Conservation (phyloP, 2,888 invertebrate species). For the Drosophila dives region DNA sequence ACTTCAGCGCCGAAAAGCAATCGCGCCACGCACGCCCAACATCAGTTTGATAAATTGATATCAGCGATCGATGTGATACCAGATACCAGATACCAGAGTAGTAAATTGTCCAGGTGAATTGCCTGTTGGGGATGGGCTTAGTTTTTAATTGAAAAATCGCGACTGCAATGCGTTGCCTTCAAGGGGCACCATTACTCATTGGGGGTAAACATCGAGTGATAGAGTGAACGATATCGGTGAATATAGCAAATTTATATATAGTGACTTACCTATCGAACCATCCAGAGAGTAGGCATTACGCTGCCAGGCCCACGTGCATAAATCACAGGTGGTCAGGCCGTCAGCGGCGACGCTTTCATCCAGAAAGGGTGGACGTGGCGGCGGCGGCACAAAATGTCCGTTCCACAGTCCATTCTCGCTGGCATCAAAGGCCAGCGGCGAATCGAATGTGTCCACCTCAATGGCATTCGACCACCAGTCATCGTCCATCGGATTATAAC, state of each 20-base stretch:
- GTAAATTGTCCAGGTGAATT: conserved; percentile 44
- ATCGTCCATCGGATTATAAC: conserved; percentile 78
- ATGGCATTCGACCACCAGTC: conserved; percentile 85
- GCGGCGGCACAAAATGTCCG: conserved; percentile 88
- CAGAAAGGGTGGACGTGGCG: conserved; percentile 88
- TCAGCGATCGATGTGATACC: conserved; percentile 81
- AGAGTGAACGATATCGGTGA: background rate
- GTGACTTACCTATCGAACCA: conserved; percentile 87
- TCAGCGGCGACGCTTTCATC: conserved; percentile 88
- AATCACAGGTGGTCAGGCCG: conserved; percentile 90
- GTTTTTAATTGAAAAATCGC: conserved; percentile 75
- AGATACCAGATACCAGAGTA: conserved; percentile 36
- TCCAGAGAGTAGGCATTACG: conserved; percentile 87
- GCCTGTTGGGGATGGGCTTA: conserved; percentile 41
- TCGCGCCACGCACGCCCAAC: conserved; percentile 81
- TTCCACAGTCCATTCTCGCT: conserved; percentile 85
- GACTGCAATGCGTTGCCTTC: conserved; percentile 31
- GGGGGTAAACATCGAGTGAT: conserved; percentile 21
- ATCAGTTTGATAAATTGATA: conserved; percentile 84
- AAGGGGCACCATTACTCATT: conserved; percentile 37
- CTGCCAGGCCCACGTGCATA: conserved; percentile 90
- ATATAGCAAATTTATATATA: background rate
- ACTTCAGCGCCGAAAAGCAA: conserved; percentile 75
- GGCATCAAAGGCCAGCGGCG: conserved; percentile 85
- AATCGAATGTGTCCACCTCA: conserved; percentile 85